These are phyloP conservation scores for Deilephila elpenor DNA, from an alignment of 2,888 invertebrate genomes.

Conservation along the genomic window DNA sequence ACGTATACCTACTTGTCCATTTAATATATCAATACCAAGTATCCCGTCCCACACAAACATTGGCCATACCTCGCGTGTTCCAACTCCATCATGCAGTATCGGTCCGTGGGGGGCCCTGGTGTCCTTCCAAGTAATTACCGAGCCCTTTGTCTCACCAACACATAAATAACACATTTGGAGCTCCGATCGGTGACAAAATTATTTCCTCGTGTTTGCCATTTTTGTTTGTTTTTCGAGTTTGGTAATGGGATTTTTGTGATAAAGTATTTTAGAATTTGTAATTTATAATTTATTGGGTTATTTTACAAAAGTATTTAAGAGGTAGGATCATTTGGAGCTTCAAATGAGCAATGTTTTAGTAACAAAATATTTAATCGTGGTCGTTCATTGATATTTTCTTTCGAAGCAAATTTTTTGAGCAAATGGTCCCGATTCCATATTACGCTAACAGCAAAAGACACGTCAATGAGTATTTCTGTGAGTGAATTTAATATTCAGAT, in stretches of 20 bases:
- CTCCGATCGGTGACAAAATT: slow-evolving; percentile 52
- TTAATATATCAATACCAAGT: not conserved
- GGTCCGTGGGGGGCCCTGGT: slow-evolving; percentile 50
- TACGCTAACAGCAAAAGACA: too few relatives aligned
- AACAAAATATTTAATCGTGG: too few relatives aligned
- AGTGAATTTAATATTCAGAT: too few relatives aligned
- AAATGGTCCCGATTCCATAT: too few relatives aligned
- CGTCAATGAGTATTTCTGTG: too few relatives aligned
- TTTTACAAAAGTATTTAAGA: not conserved
- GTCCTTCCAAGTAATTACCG: slow-evolving; percentile 72
- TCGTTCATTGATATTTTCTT: too few relatives aligned
- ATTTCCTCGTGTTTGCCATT: slow-evolving; percentile 43
- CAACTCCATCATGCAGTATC: slow-evolving; percentile 21
- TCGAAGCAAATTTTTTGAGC: too few relatives aligned
- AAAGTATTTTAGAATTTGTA: not conserved
- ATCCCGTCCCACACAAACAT: not conserved
- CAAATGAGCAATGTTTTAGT: too few relatives aligned
- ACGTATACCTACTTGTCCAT: too few relatives aligned
- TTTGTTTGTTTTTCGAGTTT: slow-evolving; percentile 28
- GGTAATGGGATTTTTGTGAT: not conserved
- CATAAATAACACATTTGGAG: slow-evolving; percentile 65
- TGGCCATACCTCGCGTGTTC: slow-evolving; percentile 29
- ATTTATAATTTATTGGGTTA: not conserved
- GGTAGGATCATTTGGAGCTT: too few relatives aligned
- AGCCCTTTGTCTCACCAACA: slow-evolving; percentile 58